Conservation (phyloP, 2,797 vertebrate species). For the Darevskia mixta region DNA sequence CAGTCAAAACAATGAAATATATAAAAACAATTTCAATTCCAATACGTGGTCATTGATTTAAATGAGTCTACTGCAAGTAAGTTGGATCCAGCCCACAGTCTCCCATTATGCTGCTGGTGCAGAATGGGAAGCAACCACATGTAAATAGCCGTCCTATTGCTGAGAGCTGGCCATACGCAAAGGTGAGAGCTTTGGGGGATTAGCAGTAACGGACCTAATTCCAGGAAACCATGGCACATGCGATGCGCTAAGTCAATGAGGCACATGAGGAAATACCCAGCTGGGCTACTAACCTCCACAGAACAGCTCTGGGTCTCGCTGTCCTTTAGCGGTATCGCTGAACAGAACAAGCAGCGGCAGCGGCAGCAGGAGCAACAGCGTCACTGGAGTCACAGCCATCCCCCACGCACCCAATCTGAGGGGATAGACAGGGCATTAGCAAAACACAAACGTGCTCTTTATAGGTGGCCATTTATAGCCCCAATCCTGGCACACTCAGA, state of each 20-base stretch:
- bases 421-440: background rate
- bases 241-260: background rate
- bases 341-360: background rate
- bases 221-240: background rate
- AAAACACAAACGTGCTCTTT: background rate
- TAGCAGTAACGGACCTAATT: background rate
- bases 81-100: background rate
- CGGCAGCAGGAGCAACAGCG: background rate
- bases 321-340: background rate
- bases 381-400: background rate
- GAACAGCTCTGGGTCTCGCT: conserved; percentile 38
- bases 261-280: accelerated
- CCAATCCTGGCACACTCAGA: background rate
- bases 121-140: background rate
- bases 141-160: too few species aligned
- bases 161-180: background rate
- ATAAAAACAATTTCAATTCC: too few species aligned
- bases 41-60: too few species aligned
- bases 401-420: conserved; percentile 23
- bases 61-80: too few species aligned
- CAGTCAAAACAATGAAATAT: too few species aligned
- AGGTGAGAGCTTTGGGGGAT: background rate
- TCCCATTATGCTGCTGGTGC: background rate
- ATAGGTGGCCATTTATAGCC: too few species aligned
- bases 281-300: conserved; percentile 52